Base-by-base conservation (phyloP, 2,888 invertebrate species). In the Ctenicera cuprea region DNA sequence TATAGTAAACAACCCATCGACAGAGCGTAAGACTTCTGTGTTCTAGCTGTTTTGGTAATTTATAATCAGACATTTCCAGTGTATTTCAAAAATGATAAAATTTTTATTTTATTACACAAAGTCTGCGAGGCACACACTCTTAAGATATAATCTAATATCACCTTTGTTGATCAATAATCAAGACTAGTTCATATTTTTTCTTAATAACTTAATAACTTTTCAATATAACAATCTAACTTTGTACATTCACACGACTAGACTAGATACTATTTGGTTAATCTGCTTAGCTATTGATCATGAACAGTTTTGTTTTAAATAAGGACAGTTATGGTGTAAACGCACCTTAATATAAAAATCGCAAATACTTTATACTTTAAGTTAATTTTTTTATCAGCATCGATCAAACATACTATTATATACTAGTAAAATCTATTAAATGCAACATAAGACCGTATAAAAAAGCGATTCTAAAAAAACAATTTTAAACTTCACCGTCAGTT, bases 91-190 rank as follows among this genome's bases (percentile, higher is more conserved):
- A n/a, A n/a, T 33, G 33, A 3, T 48, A 41, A 2, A 7, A n/a
- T n/a, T n/a, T n/a, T 45, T 14, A 12, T 11, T 14, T 48, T 20
- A 5, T 3, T 8, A 18, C 9, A 48, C 18, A 20, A 45, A 16
- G 8, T n/a, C 11, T 14, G 18, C 48, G 54, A 54, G 54, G 54
- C 54, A 54, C 54, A 12, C 54, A 30, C 30, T 33, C 54, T 14
- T 20, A 54, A 30, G 22, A 26, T 16, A 33, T 26, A 33, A 30
- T 33, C 54, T 54, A 54, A 54, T 54, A 54, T 54, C 54, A 54
- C 54, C 11, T 54, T 54, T 30, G 5, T 14, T 45, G 4, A 45
- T 18, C 3, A 45, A 45, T 18, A 45, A 16, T 22, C 4, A 22
- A 22, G 22, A 50, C 50, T 50, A 45, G 18, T 2, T 9, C 16